Conservation (phyloP, 1,140 invertebrate species). For the Drosophila kikkawai region DNA sequence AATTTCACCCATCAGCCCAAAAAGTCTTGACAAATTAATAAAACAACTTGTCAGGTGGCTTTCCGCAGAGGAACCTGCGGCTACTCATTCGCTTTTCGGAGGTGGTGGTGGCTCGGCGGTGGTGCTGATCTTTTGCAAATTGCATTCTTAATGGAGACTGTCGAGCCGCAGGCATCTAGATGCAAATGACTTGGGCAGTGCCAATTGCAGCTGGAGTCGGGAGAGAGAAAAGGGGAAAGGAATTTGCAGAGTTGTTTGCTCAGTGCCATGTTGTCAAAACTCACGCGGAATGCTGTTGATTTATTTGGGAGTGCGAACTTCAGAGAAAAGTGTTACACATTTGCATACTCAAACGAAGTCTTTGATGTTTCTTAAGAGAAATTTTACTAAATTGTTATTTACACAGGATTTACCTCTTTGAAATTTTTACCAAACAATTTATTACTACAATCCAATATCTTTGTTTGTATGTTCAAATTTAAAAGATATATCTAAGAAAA, state of each 20-base stretch:
- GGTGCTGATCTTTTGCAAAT: conserved; percentile 61
- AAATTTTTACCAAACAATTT: too few species aligned
- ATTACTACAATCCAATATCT: not conserved
- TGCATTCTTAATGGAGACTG: conserved; percentile 71
- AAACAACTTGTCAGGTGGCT: conserved; percentile 59
- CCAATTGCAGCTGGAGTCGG: conserved; percentile 28
- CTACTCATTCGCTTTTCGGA: conserved; percentile 29
- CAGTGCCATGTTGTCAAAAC: conserved; percentile 15
- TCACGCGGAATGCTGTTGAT: conserved; percentile 14
- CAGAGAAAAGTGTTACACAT: not conserved
- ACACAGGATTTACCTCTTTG: not conserved
- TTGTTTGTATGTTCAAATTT: not conserved
- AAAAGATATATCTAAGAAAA: not conserved
- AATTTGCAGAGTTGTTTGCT: conserved; percentile 31
- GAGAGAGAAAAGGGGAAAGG: not conserved
- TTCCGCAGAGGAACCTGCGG: conserved; percentile 50
- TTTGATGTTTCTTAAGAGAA: not conserved
- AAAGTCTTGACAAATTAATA: conserved; percentile 77
- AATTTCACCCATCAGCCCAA: conserved; percentile 73
- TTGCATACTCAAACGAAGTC: not conserved
- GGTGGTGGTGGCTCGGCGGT: conserved; percentile 10
- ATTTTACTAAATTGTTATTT: not conserved
- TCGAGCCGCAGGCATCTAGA: conserved; percentile 33
- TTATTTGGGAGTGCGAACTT: not conserved
- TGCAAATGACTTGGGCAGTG: conserved; percentile 61